Conservation (phyloP, 2,888 invertebrate species). For the Tachina lurida region DNA sequence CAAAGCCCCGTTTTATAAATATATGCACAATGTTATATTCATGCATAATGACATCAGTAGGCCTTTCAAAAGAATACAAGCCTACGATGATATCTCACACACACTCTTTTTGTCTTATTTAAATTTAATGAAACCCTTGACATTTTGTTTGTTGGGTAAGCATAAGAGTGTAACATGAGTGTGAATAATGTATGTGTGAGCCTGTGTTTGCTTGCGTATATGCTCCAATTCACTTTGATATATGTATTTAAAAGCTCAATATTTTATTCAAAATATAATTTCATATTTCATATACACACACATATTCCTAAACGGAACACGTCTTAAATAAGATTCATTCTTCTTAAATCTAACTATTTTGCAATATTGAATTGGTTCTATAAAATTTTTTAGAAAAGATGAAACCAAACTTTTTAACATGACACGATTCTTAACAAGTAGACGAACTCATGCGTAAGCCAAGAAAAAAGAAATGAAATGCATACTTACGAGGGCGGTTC, state of each 20-base stretch:
- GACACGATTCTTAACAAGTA: background rate
- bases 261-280: conserved; percentile 49
- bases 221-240: conserved; percentile 61
- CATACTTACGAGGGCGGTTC: too few species aligned
- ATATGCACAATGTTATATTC: too few species aligned
- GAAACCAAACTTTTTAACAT: background rate
- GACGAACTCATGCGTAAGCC: too few species aligned
- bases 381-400: background rate
- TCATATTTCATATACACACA: conserved; percentile 7
- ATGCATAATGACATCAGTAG: too few species aligned
- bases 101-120: too few species aligned
- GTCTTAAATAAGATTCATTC: conserved; percentile 14
- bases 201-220: background rate
- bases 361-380: conserved; percentile 1
- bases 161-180: background rate
- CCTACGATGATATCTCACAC: too few species aligned
- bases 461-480: too few species aligned
- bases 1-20: too few species aligned
- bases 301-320: background rate
- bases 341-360: conserved; percentile 17
- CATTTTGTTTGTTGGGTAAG: too few species aligned
- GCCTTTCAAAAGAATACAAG: too few species aligned
- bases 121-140: too few species aligned
- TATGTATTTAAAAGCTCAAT: conserved; percentile 47
- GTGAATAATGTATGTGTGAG: background rate